phyloP scores from a whole-genome alignment of 53 echinoderm and acorn worm genomes.

The Zoroaster sp. region DNA sequence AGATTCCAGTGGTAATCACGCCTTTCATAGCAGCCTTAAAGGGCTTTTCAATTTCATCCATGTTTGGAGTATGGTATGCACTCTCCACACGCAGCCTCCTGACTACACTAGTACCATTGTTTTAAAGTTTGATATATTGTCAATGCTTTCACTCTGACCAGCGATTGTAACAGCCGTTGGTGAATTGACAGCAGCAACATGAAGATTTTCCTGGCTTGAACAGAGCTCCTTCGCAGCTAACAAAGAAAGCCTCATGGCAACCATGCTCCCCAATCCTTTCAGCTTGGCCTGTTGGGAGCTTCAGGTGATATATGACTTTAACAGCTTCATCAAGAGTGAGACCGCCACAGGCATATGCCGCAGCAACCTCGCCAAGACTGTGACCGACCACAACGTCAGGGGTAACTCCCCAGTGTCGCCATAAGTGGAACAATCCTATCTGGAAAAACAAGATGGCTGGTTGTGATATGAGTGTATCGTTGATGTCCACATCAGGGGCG shows the following conservation, averaged over 20 bases:
- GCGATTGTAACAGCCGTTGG: constrained; percentile 75
- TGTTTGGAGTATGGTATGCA: constrained; percentile 92
- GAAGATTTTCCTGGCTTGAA: constrained; percentile 66
- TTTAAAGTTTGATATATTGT: constrained; percentile 69
- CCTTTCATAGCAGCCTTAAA: constrained; percentile 81
- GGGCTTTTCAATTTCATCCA: constrained; percentile 82
- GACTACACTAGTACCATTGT: constrained; percentile 66
- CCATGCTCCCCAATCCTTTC: constrained; percentile 85
- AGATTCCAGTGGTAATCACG: constrained; percentile 63
- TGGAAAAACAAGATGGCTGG: constrained; percentile 88
- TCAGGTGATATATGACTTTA: constrained; percentile 78
- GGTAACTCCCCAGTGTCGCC: constrained; percentile 74
- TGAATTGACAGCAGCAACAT: constrained; percentile 82
- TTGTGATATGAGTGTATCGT: constrained; percentile 67
- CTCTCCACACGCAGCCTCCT: constrained; percentile 77
- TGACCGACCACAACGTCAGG: constrained; percentile 85
- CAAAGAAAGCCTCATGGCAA: constrained; percentile 66
- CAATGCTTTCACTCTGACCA: constrained; percentile 43
- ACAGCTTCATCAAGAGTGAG: constrained; percentile 83
- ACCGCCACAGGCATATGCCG: constrained; percentile 86
- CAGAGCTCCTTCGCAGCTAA: constrained; percentile 73
- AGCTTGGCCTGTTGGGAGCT: constrained; percentile 79
- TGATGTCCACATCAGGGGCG: neutral
- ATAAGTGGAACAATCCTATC: constrained; percentile 70
- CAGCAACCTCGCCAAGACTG: constrained; percentile 90